Conservation (phyloP, 2,113 vertebrate species). For the Marcusenius ussheri region DNA sequence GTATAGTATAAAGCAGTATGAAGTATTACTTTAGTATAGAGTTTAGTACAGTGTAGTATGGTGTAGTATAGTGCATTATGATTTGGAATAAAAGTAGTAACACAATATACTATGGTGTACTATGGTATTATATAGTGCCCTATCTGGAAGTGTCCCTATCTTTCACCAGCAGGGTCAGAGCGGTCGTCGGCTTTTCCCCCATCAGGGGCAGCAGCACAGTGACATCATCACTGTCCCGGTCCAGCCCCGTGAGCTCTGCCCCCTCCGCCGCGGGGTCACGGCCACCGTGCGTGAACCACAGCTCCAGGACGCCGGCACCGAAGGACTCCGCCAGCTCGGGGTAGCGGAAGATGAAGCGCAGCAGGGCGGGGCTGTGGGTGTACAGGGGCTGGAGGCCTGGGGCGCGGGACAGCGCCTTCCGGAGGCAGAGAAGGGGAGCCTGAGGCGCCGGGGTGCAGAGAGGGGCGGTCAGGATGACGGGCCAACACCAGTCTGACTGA, state of each 20-base stretch:
- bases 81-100: not conserved
- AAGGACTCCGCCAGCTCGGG: slow-evolving; percentile 71
- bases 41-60: not conserved
- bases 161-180: slow-evolving; percentile 74
- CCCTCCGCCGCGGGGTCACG: slow-evolving; percentile 19
- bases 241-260: slow-evolving; percentile 23
- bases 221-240: slow-evolving; percentile 38
- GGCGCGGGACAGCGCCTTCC: slow-evolving; percentile 55
- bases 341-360: slow-evolving; percentile 74
- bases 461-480: not conserved
- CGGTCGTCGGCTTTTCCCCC: slow-evolving; percentile 62
- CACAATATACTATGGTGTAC: not conserved
- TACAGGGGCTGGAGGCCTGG: slow-evolving; percentile 67
- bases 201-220: slow-evolving; percentile 62
- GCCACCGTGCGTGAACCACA: slow-evolving; percentile 67
- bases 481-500: not conserved
- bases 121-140: not conserved
- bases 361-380: slow-evolving; percentile 68
- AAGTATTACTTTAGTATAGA: not conserved
- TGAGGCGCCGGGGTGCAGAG: slow-evolving; percentile 35
- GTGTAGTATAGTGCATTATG: not conserved
- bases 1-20: not conserved
- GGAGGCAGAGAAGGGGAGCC: slow-evolving; percentile 64
- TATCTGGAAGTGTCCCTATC: not conserved
- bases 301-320: slow-evolving; percentile 64